Evolutionary conservation across 2,888 invertebrate species (phyloP), one percentile per base, ranked within the genome.

Genomic region (Schizotus pectinicornis): DNA sequence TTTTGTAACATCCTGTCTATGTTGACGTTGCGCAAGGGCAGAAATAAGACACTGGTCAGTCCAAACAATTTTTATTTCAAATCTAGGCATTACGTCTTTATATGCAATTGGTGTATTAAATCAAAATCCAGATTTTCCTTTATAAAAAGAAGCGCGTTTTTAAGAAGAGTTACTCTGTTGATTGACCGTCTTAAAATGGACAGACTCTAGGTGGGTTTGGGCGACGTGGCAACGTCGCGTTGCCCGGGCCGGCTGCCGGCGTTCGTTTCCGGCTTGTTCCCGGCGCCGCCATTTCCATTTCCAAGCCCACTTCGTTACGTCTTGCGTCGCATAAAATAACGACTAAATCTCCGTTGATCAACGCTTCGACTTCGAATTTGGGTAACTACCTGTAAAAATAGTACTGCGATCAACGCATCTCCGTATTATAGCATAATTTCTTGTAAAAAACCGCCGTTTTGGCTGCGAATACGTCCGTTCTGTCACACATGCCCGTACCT

Each of bases 371-470:
- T 74, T 71, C 78, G 77, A 78, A 72, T 72, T 78, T 77, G 77
- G 79, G 79, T 79, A 79, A 80, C 79, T 80, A 79, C 69, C 68
- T 74, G 75, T 75, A 77, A 75, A 70, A 74, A 69, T 77, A 77
- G 75, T 73, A 72, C 74, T 75, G 71, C 74, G 75, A 77, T 68
- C 76, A 75, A 71, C 74, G 77, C 73, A 74, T 73, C 78, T 77
- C 71, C 78, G 77, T 75, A 69, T 71, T 73, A 69, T 72, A 70
- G 62, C 71, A 72, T 71, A 71, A 66, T 70, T 68, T 70, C 46
- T 70, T 64, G 65, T 63, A 70, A 65, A 67, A 69, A 72, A 72
- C 75, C 73, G 70, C 73, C 75, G 76, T 76, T 78, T 79, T 78
- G 76, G 77, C 78, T 77, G 78, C 78, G 77, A 79, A 80, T 78